A percentile compares a stretch with the other conserved stretches of the same genome.
phyloP scores from a whole-genome alignment of 35 echinoderm and acorn worm species.

The Lytechinus pictus region DNA sequence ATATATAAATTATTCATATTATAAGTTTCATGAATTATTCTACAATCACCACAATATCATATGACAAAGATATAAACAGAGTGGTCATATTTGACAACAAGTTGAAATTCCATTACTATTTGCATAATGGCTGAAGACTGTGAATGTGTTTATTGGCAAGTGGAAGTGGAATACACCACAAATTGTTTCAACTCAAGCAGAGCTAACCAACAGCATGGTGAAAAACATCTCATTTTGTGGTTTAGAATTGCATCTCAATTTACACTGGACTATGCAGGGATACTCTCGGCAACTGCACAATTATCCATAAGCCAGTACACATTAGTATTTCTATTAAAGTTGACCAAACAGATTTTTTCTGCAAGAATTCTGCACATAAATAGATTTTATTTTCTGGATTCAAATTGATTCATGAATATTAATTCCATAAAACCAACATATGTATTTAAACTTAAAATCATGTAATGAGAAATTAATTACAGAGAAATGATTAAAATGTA shows the following conservation, averaged over 20 bases:
- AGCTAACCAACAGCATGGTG: not conserved
- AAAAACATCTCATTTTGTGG: conserved; percentile 28
- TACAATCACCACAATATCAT: not conserved
- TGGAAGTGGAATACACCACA: not conserved
- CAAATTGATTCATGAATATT: no score
- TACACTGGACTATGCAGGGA: conserved; percentile 28
- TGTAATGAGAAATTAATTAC: no score
- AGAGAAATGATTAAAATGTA: no score
- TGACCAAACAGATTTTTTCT: no score
- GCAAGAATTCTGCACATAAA: no score
- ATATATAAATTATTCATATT: not conserved
- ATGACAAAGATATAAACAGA: not conserved
- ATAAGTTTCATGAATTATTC: not conserved
- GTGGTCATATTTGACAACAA: not conserved
- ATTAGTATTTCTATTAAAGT: not conserved
- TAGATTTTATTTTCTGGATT: no score
- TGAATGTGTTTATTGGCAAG: conserved; percentile 1
- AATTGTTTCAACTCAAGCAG: conserved; percentile 35
- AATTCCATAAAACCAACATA: no score
- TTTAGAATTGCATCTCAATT: conserved; percentile 35
- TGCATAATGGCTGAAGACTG: not conserved
- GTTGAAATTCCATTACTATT: not conserved
- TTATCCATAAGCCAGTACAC: not conserved
- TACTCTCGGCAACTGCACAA: conserved; percentile 7
- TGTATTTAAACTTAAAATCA: no score